phyloP scores from a whole-genome alignment of 2,888 invertebrate species.

The Phengaris arion region DNA sequence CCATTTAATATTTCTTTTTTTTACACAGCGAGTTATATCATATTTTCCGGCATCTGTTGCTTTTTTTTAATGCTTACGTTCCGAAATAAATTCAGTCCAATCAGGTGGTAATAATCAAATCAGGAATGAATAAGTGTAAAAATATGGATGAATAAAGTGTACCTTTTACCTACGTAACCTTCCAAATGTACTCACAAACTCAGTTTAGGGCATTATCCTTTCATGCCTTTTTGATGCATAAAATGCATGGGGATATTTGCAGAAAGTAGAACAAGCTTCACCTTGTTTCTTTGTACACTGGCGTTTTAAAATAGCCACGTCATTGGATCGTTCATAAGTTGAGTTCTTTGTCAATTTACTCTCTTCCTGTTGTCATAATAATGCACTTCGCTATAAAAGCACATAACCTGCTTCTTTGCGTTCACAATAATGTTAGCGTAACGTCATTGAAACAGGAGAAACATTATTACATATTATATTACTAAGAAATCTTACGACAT shows the following conservation, averaged over 20 bases:
- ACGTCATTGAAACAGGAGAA: slow-evolving; percentile 36
- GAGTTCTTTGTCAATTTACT: slow-evolving; percentile 56
- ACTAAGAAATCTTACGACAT: background rate
- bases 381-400: slow-evolving; percentile 41
- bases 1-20: too few species aligned
- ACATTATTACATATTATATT: background rate
- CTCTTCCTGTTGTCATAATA: slow-evolving; percentile 42
- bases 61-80: too few species aligned
- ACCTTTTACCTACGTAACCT: too few species aligned
- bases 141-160: too few species aligned
- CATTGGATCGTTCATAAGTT: slow-evolving; percentile 35
- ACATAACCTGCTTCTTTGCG: slow-evolving; percentile 45
- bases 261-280: background rate
- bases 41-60: too few species aligned
- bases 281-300: slow-evolving; percentile 11
- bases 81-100: too few species aligned
- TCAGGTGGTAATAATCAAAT: too few species aligned
- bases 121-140: too few species aligned
- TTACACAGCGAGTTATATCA: too few species aligned
- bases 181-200: background rate
- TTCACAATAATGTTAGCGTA: slow-evolving; percentile 47
- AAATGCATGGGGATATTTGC: background rate
- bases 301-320: slow-evolving; percentile 26
- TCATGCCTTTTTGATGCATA: background rate
- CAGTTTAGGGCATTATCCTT: background rate